phyloP scores from a whole-genome alignment of 2,113 vertebrate genomes.

The Carollia perspicillata region DNA sequence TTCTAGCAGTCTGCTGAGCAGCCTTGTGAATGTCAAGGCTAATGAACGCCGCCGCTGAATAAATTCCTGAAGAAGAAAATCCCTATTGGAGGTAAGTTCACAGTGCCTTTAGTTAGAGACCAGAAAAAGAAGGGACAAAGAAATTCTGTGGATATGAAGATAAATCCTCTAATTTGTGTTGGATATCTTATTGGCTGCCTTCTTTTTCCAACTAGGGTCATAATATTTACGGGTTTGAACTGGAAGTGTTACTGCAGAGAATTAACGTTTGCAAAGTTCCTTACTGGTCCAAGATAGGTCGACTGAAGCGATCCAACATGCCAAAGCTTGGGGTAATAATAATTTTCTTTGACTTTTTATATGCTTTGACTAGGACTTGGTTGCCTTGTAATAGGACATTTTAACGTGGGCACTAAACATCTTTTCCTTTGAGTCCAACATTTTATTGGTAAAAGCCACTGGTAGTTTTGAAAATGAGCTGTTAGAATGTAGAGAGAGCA shows the following conservation, averaged over 20 bases:
- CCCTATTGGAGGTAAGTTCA: conserved; percentile 74
- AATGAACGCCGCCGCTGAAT: conserved; percentile 80
- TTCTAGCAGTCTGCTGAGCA: conserved; percentile 77
- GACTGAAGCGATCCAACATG: conserved; percentile 93
- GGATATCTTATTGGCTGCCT: conserved; percentile 76
- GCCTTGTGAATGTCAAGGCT: conserved; percentile 79
- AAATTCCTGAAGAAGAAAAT: conserved; percentile 77
- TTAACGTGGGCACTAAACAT: conserved; percentile 18
- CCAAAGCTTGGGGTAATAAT: conserved; percentile 95
- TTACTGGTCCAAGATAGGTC: conserved; percentile 97
- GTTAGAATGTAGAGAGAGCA: not conserved
- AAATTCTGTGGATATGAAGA: conserved; percentile 75
- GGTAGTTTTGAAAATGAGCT: conserved; percentile 6
- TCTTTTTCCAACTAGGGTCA: conserved; percentile 90
- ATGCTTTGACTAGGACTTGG: not conserved
- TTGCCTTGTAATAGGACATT: conserved; percentile 15
- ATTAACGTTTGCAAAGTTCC: conserved; percentile 94
- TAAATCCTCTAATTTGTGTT: conserved; percentile 81
- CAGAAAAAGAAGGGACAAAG: conserved; percentile 82
- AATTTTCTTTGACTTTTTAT: conserved; percentile 46
- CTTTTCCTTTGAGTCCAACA: conserved; percentile 27
- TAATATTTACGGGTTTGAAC: conserved; percentile 97
- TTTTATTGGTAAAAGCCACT: conserved; percentile 40
- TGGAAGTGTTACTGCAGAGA: conserved; percentile 96
- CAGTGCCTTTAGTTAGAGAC: conserved; percentile 83